These are phyloP conservation scores for Himalopsyche anomala DNA, from an alignment of 2,888 invertebrate species.

Conservation along the genomic window DNA sequence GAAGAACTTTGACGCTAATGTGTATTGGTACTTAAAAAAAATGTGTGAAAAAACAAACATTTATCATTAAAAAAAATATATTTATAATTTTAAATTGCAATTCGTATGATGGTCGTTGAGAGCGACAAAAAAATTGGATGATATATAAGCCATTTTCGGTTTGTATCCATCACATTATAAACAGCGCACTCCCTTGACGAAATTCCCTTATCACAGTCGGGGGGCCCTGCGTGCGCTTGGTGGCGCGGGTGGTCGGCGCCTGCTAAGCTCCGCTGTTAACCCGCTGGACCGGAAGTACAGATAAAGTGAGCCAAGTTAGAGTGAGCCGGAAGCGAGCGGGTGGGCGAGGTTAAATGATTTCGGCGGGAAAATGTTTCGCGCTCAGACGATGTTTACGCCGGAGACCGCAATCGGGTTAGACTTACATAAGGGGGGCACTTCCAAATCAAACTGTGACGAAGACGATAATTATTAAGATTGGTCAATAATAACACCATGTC, in stretches of 20 bases:
- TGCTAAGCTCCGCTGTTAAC: constrained; percentile 50
- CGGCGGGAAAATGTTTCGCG: constrained; percentile 13
- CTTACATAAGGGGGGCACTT: too few relatives aligned
- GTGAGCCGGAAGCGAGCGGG: neutral
- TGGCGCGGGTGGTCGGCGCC: neutral
- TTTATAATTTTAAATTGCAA: too few relatives aligned
- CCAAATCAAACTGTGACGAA: too few relatives aligned
- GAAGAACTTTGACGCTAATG: too few relatives aligned
- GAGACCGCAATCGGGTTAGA: neutral
- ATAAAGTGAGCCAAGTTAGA: constrained; percentile 52
- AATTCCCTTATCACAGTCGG: neutral
- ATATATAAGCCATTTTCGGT: too few relatives aligned
- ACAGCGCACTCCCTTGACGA: neutral
- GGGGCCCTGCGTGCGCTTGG: neutral
- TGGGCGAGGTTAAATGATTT: constrained; percentile 19
- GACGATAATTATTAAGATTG: too few relatives aligned
- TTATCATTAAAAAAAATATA: too few relatives aligned
- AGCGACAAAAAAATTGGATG: too few relatives aligned
- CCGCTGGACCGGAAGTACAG: constrained; percentile 57
- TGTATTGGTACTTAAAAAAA: too few relatives aligned
- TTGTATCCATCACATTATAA: neutral
- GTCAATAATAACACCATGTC: too few relatives aligned
- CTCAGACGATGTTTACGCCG: neutral
- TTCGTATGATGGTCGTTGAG: too few relatives aligned
- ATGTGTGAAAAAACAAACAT: too few relatives aligned